Evolutionary conservation across 2,888 invertebrate genomes (phyloP), one percentile per base, ranked within the genome.

Genomic region (Apodemia hepburni): DNA sequence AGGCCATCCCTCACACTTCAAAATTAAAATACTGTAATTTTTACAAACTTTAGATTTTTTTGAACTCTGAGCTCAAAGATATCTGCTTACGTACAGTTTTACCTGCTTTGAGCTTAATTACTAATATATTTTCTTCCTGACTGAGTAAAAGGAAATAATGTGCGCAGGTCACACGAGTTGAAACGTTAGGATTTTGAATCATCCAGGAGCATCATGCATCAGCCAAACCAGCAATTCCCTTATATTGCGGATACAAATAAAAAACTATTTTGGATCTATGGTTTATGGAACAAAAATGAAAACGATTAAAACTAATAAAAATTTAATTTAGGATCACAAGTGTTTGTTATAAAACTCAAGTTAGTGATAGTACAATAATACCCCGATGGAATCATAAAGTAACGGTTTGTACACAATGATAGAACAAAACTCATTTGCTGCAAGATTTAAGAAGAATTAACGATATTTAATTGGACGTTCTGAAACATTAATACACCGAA

Each of bases 291-390:
- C 57, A 64, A 63, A 69, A 72, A 69, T 79, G 68, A 84, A 84
- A 85, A 65, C 69, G 74, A 73, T 69, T 81, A 81, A 77, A 82
- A 83, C 82, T 85, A 85, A 79, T 82, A 81, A 76, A 81, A 78
- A 76, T 88, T 89, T 90, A 87, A 88, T 89, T 87, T 82, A 87
- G 82, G 81, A 89, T 89, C 88, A 90, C 89, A 87, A 71, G 69
- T 67, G 54, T 66, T 62, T 66, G 63, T 68, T 22, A 54, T 54
- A 68, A 62, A 69, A 68, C 68, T 69, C 64, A 71, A 67, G 65
- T 3, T 47, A 18, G 22, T 58, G 61, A 45, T 58, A 42, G 5
- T 42, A 42, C 42, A 42, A 33, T 35, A 60, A 33, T 47, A 62
- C 62, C 49, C 60, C 57, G 60, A 42, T 60, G 51, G 45, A 62